Base-by-base conservation (phyloP, 2,797 vertebrate genomes). In the Poeciliopsis paucimaculata region DNA sequence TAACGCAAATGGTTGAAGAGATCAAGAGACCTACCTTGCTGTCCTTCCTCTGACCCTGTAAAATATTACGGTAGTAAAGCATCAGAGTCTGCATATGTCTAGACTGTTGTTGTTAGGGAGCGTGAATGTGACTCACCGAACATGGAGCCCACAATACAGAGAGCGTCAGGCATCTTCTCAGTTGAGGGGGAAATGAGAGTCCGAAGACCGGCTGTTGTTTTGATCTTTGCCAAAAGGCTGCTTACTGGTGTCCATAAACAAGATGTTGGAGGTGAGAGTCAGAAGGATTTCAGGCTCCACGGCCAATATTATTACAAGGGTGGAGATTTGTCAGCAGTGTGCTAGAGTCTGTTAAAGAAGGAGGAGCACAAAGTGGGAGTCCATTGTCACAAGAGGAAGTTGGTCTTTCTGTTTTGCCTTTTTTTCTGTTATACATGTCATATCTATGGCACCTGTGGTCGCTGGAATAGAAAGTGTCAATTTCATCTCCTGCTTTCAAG, bases 111-210 rank as follows among this genome's bases (percentile, higher is more conserved):
- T 46, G 41, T 72, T n/a, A 28, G 41, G 68, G 2, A 46, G 26
- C 12, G n/a, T 72, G 43, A 46, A 46, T 31, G 34, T 1, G n/a
- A 94, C 95, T 95, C 82, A 96, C 96, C 95, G 62, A 95, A 92
- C 36, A 92, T 43, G 0, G 92, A 91, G 77, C 89, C 83, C 36
- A 86, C 76, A 16, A 94, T 75, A 76, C 92, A 94, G 13, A 94
- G 62, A 36, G 81, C 53, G 26, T 89, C 87, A 26, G 89, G 83
- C 95, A 95, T 94, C 78, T 81, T 91, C 82, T 82, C 28, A 46
- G 28, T 83, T 72, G 31, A 75, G n/a, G 46, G 84, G 80, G 77
- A 89, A 85, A 72, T 57, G 43, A 72, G 57, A 81, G 64, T 43
- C 39, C 36, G 60, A 77, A 39, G 70, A 77, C 23, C 55, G 78